Evolutionary conservation across 2,888 invertebrate species (phyloP).

Genomic region (Sicus ferrugineus): DNA sequence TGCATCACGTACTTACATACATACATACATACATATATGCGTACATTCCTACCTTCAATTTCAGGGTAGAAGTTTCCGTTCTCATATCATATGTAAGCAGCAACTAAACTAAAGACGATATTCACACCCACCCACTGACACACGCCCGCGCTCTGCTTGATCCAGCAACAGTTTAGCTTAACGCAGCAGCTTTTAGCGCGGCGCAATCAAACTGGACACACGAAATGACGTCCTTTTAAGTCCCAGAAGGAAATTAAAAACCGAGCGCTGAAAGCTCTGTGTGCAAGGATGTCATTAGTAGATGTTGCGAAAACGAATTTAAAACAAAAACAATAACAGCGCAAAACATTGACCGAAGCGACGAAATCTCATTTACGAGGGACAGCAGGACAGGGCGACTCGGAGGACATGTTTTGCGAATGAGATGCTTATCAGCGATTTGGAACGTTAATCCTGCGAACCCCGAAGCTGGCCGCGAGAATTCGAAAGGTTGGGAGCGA

Average conservation of each 20-base stretch:
- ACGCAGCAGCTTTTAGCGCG: background rate
- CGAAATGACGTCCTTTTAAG: constrained; percentile 22
- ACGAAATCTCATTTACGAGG: background rate
- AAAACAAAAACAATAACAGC: background rate
- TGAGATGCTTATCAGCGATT: constrained; percentile 27
- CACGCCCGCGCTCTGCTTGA: background rate
- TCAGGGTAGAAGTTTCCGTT: too few relatives aligned
- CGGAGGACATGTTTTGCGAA: constrained; percentile 5
- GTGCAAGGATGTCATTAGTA: too few relatives aligned
- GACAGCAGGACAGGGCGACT: background rate
- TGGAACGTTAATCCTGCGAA: background rate
- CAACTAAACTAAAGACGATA: constrained; percentile 15
- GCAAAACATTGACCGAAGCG: background rate
- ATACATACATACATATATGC: too few relatives aligned
- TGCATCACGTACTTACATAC: too few relatives aligned
- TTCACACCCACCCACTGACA: background rate
- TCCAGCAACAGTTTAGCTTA: background rate
- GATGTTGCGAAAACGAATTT: background rate
- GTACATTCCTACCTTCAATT: too few relatives aligned
- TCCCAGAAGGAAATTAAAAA: constrained; percentile 30
- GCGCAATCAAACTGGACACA: constrained; percentile 1
- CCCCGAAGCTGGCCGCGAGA: background rate
- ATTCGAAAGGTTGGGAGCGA: background rate
- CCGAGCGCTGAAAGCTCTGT: background rate
- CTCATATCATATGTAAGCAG: too few relatives aligned